These are phyloP conservation scores for Zophobas morio DNA, from an alignment of 1,140 invertebrate species.

Conservation along the genomic window DNA sequence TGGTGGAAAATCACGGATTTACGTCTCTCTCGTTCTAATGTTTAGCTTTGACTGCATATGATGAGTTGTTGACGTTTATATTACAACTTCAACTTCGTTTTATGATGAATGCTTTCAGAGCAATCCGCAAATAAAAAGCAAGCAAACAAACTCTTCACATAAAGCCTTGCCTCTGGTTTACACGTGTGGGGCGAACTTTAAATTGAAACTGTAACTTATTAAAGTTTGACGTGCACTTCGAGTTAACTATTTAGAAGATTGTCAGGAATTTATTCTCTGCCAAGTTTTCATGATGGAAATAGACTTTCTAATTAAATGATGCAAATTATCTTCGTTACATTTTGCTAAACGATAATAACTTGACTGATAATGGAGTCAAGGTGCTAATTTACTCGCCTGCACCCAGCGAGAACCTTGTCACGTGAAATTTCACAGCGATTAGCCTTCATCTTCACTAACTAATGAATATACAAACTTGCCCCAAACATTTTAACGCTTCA, in stretches of 20 bases:
- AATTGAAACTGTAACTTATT: constrained; percentile 11
- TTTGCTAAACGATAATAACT: constrained; percentile 19
- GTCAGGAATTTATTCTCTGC: constrained; percentile 1
- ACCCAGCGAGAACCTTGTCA: constrained; percentile 3
- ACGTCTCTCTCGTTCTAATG: constrained; percentile 13
- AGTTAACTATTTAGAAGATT: constrained; percentile 13
- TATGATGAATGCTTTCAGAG: constrained; percentile 39
- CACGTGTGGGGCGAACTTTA: constrained; percentile 17
- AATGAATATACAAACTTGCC: not conserved
- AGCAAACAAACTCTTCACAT: constrained; percentile 16
- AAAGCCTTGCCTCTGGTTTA: not conserved
- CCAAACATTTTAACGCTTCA: too few species aligned
- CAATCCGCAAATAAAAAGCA: constrained; percentile 13
- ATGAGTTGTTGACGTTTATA: constrained; percentile 45
- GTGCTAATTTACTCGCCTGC: constrained; percentile 4
- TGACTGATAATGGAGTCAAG: constrained; percentile 21
- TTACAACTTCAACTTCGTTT: constrained; percentile 37
- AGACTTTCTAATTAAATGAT: constrained; percentile 34
- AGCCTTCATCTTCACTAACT: not conserved
- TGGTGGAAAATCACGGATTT: constrained; percentile 35
- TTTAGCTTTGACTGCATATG: constrained; percentile 30
- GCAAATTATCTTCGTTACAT: constrained; percentile 25
- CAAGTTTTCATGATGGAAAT: constrained; percentile 23
- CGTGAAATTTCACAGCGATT: constrained; percentile 8
- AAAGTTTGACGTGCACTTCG: constrained; percentile 20